Conservation (phyloP, 2,888 invertebrate genomes). For the Tolmerus cingulatus region DNA sequence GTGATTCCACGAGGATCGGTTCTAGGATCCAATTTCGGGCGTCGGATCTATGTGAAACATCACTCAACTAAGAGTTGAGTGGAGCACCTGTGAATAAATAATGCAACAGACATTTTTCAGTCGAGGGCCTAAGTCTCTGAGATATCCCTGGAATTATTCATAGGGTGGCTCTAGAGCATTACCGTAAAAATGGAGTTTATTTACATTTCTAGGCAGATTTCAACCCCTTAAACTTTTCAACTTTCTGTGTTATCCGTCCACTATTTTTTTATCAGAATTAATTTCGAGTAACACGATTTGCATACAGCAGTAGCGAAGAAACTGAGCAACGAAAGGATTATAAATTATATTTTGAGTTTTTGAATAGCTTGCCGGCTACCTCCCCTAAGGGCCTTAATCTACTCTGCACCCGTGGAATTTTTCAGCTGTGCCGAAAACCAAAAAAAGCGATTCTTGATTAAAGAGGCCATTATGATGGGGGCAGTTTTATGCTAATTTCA, state of each 20-base stretch:
- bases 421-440: neutral
- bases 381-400: neutral
- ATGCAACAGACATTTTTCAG: neutral
- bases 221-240: neutral
- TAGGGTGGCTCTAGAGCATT: neutral
- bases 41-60: neutral
- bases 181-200: neutral
- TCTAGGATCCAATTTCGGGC: neutral
- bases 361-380: neutral
- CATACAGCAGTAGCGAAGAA: neutral
- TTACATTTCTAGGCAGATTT: neutral
- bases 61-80: neutral
- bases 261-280: neutral
- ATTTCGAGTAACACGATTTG: neutral
- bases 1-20: neutral
- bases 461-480: neutral
- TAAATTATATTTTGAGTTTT: neutral
- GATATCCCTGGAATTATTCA: neutral
- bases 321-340: neutral
- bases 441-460: neutral
- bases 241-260: neutral
- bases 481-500: neutral
- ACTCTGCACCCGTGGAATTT: neutral
- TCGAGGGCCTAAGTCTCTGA: neutral
- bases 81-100: neutral